These are phyloP conservation scores for Pseudonaja textilis DNA, from an alignment of 2,113 vertebrate genomes.

Conservation along the genomic window DNA sequence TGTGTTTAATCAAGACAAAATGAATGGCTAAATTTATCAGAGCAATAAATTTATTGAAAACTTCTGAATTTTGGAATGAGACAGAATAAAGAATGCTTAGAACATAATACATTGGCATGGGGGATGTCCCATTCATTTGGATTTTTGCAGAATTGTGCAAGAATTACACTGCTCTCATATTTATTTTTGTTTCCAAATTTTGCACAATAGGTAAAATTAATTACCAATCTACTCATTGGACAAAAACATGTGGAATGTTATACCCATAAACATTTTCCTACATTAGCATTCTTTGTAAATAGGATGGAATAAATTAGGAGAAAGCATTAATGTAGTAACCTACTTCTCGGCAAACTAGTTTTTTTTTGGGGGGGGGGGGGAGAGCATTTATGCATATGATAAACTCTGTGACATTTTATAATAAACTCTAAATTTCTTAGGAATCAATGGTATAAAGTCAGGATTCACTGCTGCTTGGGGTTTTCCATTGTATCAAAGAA, in stretches of 20 bases:
- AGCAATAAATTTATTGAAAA: constrained; percentile 5
- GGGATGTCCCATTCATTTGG: not conserved
- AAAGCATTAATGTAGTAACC: not conserved
- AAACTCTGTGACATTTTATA: not conserved
- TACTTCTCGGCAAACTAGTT: not conserved
- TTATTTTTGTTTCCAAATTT: not conserved
- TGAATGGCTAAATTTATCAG: constrained; percentile 10
- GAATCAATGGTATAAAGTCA: not conserved
- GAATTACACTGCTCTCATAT: not conserved
- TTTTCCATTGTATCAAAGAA: not conserved
- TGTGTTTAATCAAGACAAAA: constrained; percentile 16
- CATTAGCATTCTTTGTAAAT: not conserved
- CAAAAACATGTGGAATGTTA: not conserved
- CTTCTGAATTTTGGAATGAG: not conserved
- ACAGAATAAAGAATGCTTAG: not conserved
- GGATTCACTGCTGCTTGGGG: not conserved
- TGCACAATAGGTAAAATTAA: not conserved
- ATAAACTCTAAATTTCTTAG: not conserved
- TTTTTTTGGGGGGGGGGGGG: not conserved
- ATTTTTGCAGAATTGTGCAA: not conserved
- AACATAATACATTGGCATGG: not conserved
- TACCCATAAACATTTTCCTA: not conserved
- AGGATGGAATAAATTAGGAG: not conserved
- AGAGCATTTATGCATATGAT: not conserved
- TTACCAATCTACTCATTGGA: not conserved